Base-by-base conservation (phyloP, 1,140 invertebrate species). In the Halyomorpha halys region DNA sequence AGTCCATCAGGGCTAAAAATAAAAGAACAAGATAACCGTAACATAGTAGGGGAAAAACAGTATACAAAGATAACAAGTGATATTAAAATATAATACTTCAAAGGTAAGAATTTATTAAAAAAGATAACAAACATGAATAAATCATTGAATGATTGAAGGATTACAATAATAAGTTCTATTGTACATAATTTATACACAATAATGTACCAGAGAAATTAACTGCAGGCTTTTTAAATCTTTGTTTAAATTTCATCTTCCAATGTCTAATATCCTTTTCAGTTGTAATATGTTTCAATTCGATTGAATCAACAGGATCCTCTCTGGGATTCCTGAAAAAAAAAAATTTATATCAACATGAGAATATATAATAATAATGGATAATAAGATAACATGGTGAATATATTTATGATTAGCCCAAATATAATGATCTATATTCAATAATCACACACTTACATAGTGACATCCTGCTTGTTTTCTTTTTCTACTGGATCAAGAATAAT, bases 211-310 rank as follows among this genome's bases (percentile, higher is more conserved):
- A 34, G n/a, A 60, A 60, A 8, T 18, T 25, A 39, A 19, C n/a
- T 44, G 21, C 4, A 19, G 59, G 44, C 16, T 44, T 60, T 60
- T 44, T 60, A 60, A 21, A 34, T 56, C 53, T 56, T 6, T 56
- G 18, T 25, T 23, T 56, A 15, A 56, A 56, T 56, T 25, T 56
- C 53, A 56, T 56, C 15, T 56, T 56, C 53, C 53, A 56, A 16
- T 56, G 53, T 23, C 23, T 56, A 16, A 25, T 16, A 21, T 56
- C 53, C 23, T 56, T 56, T 27, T 56, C 53, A 56, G 18, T 25
- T 1, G 53, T 25, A 16, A 56, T 23, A 56, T 19, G 15, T 25
- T 56, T 56, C 53, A 56, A 56, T 23, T 56, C 53, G 6, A 60
- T 60, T 9, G 44, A 19, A 60, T 60, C 34, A 19, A 44, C 30